Evolutionary conservation across 2,888 invertebrate genomes (phyloP), one percentile per base, ranked within the genome.

Genomic region (Panzeria rudis): DNA sequence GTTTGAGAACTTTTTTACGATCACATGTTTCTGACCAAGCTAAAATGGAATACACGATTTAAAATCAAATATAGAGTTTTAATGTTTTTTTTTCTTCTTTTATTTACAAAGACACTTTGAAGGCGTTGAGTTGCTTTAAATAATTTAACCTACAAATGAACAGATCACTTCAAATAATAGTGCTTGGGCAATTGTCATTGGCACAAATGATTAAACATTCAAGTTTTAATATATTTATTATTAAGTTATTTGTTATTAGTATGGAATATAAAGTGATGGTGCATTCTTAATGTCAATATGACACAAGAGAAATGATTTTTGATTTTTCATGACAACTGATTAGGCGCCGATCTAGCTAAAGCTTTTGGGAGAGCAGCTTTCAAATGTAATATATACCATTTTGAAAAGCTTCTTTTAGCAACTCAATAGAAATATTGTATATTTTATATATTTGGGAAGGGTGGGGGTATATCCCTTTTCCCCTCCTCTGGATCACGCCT

Each of bases 111-210:
- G 41, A 41, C 54, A 59, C 32, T 66, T 64, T 59, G 68, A 59
- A 77, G 59, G 59, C 59, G 66, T 68, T 68, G 11, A 25, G 44
- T 66, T n/a, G 38, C 11, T 54, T 75, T 75, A 15, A 52, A 15
- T n/a, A 54, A 54, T 9, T 66, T 38, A 52, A 44, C 7, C 62
- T 50, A 25, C 35, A 5, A 50, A 35, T 25, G 32, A 62, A 15
- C 32, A 25, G 9, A 59, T 54, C 47, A 32, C 13, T 68, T 56
- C 47, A 66, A n/a, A 56, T 11, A 41, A 32, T 11, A 23, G 20
- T 52, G 15, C n/a, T 69, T 52, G 13, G n/a, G 20, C 59, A 59
- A 44, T 20, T 72, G 59, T 72, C 59, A 44, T 59, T 72, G 71
- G 32, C 71, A 59, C 71, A 71, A 71, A 56, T 71, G 25, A 29